Base-by-base conservation (phyloP, 2,113 vertebrate genomes). In the Setophaga kirtlandii region DNA sequence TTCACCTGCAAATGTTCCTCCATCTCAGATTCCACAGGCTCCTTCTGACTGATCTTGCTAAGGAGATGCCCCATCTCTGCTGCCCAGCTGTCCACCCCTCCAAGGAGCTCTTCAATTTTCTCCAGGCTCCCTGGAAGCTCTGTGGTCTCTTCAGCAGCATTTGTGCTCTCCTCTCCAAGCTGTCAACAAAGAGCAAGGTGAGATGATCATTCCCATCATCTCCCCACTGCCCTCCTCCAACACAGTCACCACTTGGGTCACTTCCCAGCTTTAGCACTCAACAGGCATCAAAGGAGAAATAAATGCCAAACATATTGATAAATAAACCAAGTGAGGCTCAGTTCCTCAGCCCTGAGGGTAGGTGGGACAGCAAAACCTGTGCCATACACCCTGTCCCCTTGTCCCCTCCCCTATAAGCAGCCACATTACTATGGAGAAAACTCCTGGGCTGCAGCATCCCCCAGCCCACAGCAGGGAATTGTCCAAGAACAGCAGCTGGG, bases 1-100 rank as follows among this genome's bases (percentile, higher is more conserved):
- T 93, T 65, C 91, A 98, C 98, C 98, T 97, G 96, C 71, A 98
- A 94, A 59, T 28, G 37, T 33, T 94, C 83, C 59, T 84, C 75
- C 9, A 3, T 4, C 53, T 96, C 83, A 37, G 73, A 56, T n/a
- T 87, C 78, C 60, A 87, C 33, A 25, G 68, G 49, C 50, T 62
- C 76, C 47, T 91, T 15, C 0, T 30, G 81, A 44, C 75, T 33
- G 42, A 95, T 82, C 33, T 87, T 25, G 6, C 64, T 58, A 59
- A 97, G 76, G 37, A 96, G 15, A 30, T 1, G 3, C 35, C 33
- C 81, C 14, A 65, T 12, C 83, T 98, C 97, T 52, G 92, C 77
- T 70, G 84, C 88, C 98, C 98, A 98, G 56, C 55, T 83, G 17
- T 96, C 85, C 71, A 97, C 89, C 9, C 59, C 70, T 69, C 59